Evolutionary conservation across 2,113 vertebrate genomes (phyloP).

Genomic region (Danionella cerebrum): DNA sequence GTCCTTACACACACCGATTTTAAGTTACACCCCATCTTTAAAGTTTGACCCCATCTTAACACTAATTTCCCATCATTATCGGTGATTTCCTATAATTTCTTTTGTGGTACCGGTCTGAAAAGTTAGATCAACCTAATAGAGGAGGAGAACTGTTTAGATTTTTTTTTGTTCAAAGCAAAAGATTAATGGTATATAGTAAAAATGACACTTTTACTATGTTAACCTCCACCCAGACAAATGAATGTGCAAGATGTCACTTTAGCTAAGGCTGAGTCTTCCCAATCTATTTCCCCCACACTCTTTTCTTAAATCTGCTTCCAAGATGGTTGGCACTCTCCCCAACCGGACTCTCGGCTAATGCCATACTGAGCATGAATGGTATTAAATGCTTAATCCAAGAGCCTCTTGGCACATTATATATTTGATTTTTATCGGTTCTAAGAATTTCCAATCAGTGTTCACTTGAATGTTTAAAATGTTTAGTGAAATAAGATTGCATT

Average conservation of each 20-base stretch:
- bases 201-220: no score
- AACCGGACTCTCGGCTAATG: neutral
- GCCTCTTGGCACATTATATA: constrained; percentile 58
- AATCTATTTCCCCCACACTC: constrained; percentile 55
- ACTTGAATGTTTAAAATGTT: constrained; percentile 63
- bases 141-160: no score
- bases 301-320: constrained; percentile 42
- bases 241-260: neutral
- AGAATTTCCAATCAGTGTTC: constrained; percentile 59
- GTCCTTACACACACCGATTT: no score
- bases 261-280: neutral
- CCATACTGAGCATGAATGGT: constrained; percentile 42
- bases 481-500: constrained; percentile 47
- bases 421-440: constrained; percentile 65
- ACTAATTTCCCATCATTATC: no score
- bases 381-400: constrained; percentile 58
- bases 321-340: constrained; percentile 7
- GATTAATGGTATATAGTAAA: no score
- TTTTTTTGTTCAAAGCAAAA: no score
- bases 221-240: no score
- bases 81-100: no score
- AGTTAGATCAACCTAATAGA: no score
- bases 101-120: no score
- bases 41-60: no score
- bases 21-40: no score